These are phyloP conservation scores for Pediacus dermestoides DNA, from an alignment of 2,888 invertebrate species.

Conservation along the genomic window DNA sequence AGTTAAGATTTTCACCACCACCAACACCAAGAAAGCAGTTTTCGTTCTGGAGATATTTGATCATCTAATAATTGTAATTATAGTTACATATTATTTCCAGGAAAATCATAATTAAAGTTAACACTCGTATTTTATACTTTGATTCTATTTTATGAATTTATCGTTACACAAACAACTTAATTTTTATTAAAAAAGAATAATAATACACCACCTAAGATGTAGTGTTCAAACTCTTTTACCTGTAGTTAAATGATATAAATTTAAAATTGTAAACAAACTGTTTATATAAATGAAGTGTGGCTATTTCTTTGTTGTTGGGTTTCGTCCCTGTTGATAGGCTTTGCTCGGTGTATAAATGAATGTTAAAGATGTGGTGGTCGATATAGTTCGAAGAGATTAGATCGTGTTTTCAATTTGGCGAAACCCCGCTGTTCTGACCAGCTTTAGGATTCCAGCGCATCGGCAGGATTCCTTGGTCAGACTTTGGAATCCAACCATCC, in stretches of 20 bases:
- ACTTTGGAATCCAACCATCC: slow-evolving; percentile 32
- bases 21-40: too few relatives aligned
- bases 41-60: too few relatives aligned
- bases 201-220: not conserved
- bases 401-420: slow-evolving; percentile 45
- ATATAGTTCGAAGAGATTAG: slow-evolving; percentile 34
- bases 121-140: too few relatives aligned
- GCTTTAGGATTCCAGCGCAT: slow-evolving; percentile 37
- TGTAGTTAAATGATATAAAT: not conserved
- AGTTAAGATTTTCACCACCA: too few relatives aligned
- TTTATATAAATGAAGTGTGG: not conserved
- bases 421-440: slow-evolving; percentile 39
- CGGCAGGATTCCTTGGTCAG: slow-evolving; percentile 36
- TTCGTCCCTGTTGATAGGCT: slow-evolving; percentile 1
- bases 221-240: not conserved
- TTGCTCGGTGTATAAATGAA: slow-evolving; percentile 17
- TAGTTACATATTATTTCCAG: too few relatives aligned
- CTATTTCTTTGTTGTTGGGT: not conserved
- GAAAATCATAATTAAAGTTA: too few relatives aligned
- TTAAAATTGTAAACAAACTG: not conserved
- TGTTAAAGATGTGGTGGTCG: slow-evolving; percentile 24
- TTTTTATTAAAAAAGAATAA: not conserved
- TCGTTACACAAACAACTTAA: too few relatives aligned
- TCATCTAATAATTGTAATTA: too few relatives aligned
- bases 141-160: too few relatives aligned